Conservation (phyloP, 2,888 invertebrate genomes). For the Drosophila yooni region DNA sequence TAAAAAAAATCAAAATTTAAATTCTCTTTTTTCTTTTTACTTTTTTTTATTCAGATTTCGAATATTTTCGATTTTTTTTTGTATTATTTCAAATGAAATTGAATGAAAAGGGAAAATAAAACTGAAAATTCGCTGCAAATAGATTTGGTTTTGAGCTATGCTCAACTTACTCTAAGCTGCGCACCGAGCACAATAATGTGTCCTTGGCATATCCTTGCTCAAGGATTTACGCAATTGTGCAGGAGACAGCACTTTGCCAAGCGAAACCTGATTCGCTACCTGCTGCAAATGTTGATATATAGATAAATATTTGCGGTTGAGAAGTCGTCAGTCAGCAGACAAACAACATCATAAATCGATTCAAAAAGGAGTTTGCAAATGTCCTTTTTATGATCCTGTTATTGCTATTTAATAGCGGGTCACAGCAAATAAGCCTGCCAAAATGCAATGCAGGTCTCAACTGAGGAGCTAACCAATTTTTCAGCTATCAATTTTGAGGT, state of each 20-base stretch:
- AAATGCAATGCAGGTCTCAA: slow-evolving; percentile 22
- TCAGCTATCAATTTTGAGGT: not conserved
- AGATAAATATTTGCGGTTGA: slow-evolving; percentile 46
- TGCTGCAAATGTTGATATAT: slow-evolving; percentile 7
- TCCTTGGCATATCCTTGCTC: slow-evolving; percentile 1
- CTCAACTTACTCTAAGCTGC: slow-evolving; percentile 9
- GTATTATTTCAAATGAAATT: not conserved
- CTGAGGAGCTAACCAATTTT: not conserved
- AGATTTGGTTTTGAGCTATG: not conserved
- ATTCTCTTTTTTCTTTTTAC: not conserved
- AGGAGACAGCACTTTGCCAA: not conserved
- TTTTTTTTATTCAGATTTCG: not conserved
- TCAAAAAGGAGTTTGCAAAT: slow-evolving; percentile 58
- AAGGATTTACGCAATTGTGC: slow-evolving; percentile 32
- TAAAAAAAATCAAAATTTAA: not conserved
- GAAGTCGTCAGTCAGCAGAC: slow-evolving; percentile 68
- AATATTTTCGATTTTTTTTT: not conserved
- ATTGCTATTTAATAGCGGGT: slow-evolving; percentile 63
- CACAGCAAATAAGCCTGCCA: not conserved
- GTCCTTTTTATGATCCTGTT: slow-evolving; percentile 64
- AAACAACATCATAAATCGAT: slow-evolving; percentile 60
- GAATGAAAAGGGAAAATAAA: not conserved
- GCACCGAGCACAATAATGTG: not conserved
- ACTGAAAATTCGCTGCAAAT: not conserved
- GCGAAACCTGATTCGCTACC: slow-evolving; percentile 23